Conservation (phyloP, 2,113 vertebrate species). For the Phyllostomus discolor region DNA sequence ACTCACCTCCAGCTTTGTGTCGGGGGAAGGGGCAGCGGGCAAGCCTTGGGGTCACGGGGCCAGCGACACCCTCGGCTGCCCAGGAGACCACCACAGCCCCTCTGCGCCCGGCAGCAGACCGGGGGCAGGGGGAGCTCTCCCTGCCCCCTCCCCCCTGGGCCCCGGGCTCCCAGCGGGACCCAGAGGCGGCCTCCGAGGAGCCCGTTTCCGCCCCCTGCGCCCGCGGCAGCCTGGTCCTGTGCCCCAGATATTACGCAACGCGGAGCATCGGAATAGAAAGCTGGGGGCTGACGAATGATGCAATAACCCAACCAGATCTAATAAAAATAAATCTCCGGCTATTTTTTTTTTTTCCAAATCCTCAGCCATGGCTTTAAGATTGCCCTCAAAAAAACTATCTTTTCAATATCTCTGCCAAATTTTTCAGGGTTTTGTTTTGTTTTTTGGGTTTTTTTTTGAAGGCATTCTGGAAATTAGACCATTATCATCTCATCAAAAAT, state of each 20-base stretch:
- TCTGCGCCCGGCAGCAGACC: not conserved
- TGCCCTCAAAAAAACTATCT: not conserved
- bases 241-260: constrained; percentile 48
- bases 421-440: not conserved
- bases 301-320: not conserved
- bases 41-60: constrained; percentile 37
- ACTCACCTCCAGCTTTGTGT: constrained; percentile 26
- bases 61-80: constrained; percentile 32
- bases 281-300: not conserved
- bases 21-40: not conserved
- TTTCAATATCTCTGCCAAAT: not conserved
- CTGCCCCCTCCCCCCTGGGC: not conserved
- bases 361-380: not conserved
- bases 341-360: not conserved
- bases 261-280: constrained; percentile 24
- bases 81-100: not conserved
- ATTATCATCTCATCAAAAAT: not conserved
- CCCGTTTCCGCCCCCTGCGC: constrained; percentile 52
- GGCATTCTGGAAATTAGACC: constrained; percentile 16
- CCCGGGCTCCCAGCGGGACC: not conserved
- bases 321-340: not conserved
- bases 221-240: constrained; percentile 17
- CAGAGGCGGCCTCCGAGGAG: not conserved
- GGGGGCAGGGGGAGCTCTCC: constrained; percentile 11
- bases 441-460: not conserved